Evolutionary conservation across 92 coral and sea anemone genomes (phyloP).

Genomic region (Chrysogorgia sp.): DNA sequence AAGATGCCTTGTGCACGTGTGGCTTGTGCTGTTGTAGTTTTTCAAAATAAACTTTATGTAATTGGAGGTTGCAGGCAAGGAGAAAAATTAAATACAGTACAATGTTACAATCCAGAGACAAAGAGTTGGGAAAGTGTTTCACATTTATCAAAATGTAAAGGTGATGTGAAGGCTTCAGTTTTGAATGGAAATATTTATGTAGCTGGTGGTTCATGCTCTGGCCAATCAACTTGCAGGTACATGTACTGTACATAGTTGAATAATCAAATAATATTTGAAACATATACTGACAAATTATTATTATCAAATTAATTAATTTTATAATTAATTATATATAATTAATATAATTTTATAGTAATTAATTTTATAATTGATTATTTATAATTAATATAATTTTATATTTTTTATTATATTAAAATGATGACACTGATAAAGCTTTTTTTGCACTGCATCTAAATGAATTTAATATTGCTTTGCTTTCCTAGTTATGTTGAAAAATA

Average conservation of each 20-base stretch:
- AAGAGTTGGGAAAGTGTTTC: conserved; percentile 74
- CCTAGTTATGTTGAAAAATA: conserved; percentile 90
- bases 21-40: conserved; percentile 79
- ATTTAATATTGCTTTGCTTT: neutral
- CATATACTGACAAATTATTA: neutral
- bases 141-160: conserved; percentile 82
- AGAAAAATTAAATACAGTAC: conserved; percentile 82
- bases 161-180: conserved; percentile 95
- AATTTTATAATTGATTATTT: neutral
- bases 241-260: conserved; percentile 3
- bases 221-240: conserved; percentile 95
- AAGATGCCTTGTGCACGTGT: conserved; percentile 86
- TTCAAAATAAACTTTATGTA: conserved; percentile 81
- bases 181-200: conserved; percentile 88
- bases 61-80: conserved; percentile 96
- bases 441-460: neutral
- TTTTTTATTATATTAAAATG: neutral
- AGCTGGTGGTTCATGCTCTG: conserved; percentile 98
- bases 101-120: conserved; percentile 82
- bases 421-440: neutral
- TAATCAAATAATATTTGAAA: neutral
- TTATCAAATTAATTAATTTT: too few species aligned
- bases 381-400: neutral
- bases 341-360: neutral
- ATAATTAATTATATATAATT: too few species aligned